Evolutionary conservation across 2,888 invertebrate species (phyloP).

Genomic region (Ceraclea dissimilis): DNA sequence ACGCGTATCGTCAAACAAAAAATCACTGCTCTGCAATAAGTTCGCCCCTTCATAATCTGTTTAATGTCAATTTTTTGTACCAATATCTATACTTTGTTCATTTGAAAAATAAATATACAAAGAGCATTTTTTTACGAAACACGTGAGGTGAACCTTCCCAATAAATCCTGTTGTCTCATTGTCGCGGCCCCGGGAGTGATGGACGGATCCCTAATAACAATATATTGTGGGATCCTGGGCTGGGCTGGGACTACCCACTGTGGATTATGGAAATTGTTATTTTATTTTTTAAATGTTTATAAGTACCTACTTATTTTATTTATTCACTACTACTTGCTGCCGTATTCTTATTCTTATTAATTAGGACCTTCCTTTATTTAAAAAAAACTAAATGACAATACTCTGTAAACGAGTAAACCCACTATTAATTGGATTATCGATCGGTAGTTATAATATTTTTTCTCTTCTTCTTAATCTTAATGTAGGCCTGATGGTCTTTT

Average conservation of each 20-base stretch:
- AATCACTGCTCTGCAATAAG: too few species aligned
- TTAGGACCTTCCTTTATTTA: neutral
- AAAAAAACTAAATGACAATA: neutral
- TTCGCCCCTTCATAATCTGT: too few species aligned
- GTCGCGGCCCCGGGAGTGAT: neutral
- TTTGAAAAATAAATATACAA: too few species aligned
- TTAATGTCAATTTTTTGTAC: too few species aligned
- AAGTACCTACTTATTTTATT: neutral
- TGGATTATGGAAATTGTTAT: constrained; percentile 1
- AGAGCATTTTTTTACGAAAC: too few species aligned
- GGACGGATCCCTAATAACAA: neutral
- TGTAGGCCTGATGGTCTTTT: too few species aligned
- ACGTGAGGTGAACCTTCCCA: neutral
- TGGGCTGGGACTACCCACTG: neutral
- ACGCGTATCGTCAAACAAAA: too few species aligned
- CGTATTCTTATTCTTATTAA: neutral
- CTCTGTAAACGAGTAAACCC: too few species aligned
- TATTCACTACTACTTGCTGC: neutral
- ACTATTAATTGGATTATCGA: too few species aligned
- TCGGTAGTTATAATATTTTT: too few species aligned
- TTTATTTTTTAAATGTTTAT: neutral
- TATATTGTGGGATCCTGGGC: neutral
- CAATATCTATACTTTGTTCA: too few species aligned
- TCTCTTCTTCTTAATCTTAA: too few species aligned
- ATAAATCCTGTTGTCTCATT: neutral